Percentiles rank a stretch among this genome's conserved stretches.
These are phyloP conservation scores for Gorsachius goisagi DNA, from an alignment of 2,113 vertebrate species.

Conservation along the genomic window DNA sequence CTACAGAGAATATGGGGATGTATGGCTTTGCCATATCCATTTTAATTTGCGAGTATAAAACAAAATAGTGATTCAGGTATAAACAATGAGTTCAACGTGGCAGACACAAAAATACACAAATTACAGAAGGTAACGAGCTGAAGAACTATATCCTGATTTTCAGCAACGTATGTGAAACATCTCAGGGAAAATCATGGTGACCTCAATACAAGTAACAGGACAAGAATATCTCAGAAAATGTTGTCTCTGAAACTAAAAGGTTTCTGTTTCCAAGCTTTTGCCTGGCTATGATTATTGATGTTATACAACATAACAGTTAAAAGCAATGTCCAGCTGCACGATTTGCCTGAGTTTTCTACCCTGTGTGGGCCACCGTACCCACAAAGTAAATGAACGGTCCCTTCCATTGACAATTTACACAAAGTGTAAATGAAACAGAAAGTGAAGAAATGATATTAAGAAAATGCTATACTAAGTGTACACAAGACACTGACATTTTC, in stretches of 20 bases:
- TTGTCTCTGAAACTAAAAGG: not conserved
- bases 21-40: not conserved
- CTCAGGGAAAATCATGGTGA: not conserved
- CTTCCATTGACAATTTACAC: not conserved
- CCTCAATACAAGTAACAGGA: not conserved
- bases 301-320: not conserved
- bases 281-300: accelerated
- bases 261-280: not conserved
- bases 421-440: not conserved
- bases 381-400: accelerated
- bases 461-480: not conserved
- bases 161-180: not conserved
- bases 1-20: not conserved
- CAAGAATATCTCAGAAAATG: not conserved
- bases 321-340: not conserved
- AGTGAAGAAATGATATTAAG: not conserved
- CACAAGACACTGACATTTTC: not conserved
- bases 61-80: not conserved
- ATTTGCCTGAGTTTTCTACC: not conserved
- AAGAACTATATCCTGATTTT: not conserved
- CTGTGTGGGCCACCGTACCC: accelerated
- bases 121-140: not conserved
- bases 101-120: not conserved
- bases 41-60: not conserved
- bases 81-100: not conserved